Base-by-base conservation (phyloP, 1,140 invertebrate genomes). In the Eubasilissa regina region DNA sequence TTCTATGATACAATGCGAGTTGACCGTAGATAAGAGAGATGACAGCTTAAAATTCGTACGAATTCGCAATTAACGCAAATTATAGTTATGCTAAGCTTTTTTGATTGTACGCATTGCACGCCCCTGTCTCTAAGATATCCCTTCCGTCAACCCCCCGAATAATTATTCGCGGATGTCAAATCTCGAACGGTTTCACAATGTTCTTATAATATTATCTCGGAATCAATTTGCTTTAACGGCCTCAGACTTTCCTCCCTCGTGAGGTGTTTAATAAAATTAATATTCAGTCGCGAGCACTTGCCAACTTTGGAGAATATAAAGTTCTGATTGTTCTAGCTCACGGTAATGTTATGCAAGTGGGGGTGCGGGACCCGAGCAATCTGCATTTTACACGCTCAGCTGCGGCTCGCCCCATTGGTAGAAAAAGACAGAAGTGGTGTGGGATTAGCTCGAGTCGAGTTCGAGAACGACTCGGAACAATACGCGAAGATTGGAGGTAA, bases 301-400 rank as follows among this genome's bases (percentile, higher is more conserved):
- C 11, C 21, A 76, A 76, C 58, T 76, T 76, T 25, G n/a, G 6
- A 64, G 48, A 58, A 72, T 64, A 60, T 73, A 77, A 81, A 81
- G 72, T 81, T 81, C 53, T 62, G 73, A 78, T 75, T 78, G 75
- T 78, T 78, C 75, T 72, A 76, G 70, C 47, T 48, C 43, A 45
- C 53, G 62, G 68, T 81, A 81, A 81, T 81, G 60, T 77, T 81
- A 81, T 81, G 80, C 80, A 77, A 76, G 75, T 62, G 43, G 43
- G 64, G 35, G 76, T 55, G 72, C 70, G 62, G 56, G 77, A 76
- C 73, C 73, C 66, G 77, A 76, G 78, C 80, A 79, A 81, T 81
- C 80, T 81, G 80, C 80, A 81, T 81, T 79, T 81, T 79, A 81
- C 80, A 81, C 51, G 72, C 56, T 55, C 62, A 78, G 77, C 74